phyloP scores from a whole-genome alignment of 1,140 invertebrate genomes.

The Heliconius congener region DNA sequence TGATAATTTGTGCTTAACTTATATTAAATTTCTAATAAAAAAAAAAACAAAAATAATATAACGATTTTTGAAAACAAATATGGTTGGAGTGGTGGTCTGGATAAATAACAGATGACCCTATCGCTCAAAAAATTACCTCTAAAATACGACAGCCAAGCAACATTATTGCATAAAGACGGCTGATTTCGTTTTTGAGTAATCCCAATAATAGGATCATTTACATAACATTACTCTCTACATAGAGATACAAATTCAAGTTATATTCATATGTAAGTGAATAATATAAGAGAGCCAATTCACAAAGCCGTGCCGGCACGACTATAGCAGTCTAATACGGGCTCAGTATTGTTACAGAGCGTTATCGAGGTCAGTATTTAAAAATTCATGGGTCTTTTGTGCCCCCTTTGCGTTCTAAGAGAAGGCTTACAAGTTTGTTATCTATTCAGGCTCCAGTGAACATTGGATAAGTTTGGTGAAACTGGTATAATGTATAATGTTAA shows the following conservation, averaged over 20 bases:
- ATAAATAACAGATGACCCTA: no score
- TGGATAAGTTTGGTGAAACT: not conserved
- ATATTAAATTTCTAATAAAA: no score
- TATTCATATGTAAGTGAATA: slow-evolving; percentile 3
- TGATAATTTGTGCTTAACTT: no score
- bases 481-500: not conserved
- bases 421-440: slow-evolving; percentile 12
- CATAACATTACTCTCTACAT: not conserved
- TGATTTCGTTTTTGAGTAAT: not conserved
- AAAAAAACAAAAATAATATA: no score
- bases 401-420: slow-evolving; percentile 7
- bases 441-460: slow-evolving; percentile 11
- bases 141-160: no score
- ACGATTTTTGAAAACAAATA: no score
- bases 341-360: not conserved
- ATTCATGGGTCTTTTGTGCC: slow-evolving; percentile 11
- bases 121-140: no score
- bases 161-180: not conserved
- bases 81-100: no score
- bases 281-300: not conserved
- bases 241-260: not conserved
- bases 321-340: not conserved
- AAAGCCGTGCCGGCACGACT: not conserved
- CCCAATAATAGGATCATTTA: not conserved
- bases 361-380: slow-evolving; percentile 12